Base-by-base conservation (phyloP, 2,888 invertebrate species). In the Xestoiulus laeticollis region DNA sequence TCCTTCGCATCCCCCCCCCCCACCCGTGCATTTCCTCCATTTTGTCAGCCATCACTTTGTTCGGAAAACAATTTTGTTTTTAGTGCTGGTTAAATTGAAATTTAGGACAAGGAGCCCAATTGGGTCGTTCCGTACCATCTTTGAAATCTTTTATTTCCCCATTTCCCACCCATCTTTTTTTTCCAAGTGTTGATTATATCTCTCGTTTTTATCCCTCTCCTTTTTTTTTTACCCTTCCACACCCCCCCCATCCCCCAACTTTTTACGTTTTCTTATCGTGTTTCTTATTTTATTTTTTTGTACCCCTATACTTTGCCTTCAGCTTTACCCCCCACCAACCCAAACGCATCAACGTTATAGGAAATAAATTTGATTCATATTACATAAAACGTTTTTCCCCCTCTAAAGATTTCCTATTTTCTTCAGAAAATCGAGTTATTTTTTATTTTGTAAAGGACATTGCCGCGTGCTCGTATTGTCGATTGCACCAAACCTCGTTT, bases 311-410 rank as follows among this genome's bases (percentile, higher is more conserved):
- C n/a, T n/a, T n/a, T 53, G 53, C 53, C 53, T 53, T n/a, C 68
- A 68, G 68, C 68, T 68, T 53, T 26, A 48, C 48, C 68, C 30
- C 78, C 78, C 78, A 26, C 68, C 53, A 22, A 68, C 10, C 26
- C 68, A 68, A n/a, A 68, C 30, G 22, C 78, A 78, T 78, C 78
- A 78, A 78, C 78, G 78, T 78, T 78, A 78, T 78, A 78, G 30
- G 78, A 78, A 78, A 78, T 78, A 78, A 78, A 78, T 78, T 78
- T 78, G 78, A 78, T 78, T 78, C 78, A 26, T 78, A 78, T 78
- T 78, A 78, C 78, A 30, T 78, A 78, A 78, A 78, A 78, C 78
- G 78, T 78, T 78, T 78, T 78, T n/a, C n/a, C n/a, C 78, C 78
- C 78, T 78, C 30, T 78, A 78, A 78, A 78, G 78, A 78, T 78